Conservation (phyloP, 2,888 invertebrate species). For the Muscina levida region DNA sequence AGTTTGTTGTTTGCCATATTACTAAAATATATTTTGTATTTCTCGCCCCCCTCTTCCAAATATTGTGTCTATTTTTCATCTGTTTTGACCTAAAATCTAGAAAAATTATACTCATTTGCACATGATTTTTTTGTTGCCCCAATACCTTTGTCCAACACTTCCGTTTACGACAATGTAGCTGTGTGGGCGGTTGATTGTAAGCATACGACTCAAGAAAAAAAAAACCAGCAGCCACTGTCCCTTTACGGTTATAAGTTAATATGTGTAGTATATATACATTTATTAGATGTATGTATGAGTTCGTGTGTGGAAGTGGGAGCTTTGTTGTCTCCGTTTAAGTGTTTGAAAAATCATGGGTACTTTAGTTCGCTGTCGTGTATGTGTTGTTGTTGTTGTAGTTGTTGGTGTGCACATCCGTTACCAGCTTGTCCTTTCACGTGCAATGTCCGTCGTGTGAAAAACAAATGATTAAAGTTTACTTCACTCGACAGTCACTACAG, state of each 20-base stretch:
- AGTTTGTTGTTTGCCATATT: slow-evolving; percentile 4
- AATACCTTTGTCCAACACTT: slow-evolving; percentile 17
- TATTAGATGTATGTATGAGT: neutral
- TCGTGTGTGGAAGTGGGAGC: slow-evolving; percentile 6
- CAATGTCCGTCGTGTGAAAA: neutral
- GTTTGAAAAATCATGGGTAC: slow-evolving; percentile 46
- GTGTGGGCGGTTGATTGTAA: no score
- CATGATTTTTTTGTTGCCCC: slow-evolving; percentile 14
- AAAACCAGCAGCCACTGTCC: no score
- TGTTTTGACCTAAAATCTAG: slow-evolving; percentile 48
- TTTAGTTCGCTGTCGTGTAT: neutral
- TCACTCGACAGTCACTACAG: neutral
- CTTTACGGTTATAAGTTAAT: no score
- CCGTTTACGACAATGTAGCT: neutral
- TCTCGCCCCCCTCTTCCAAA: neutral
- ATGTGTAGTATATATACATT: neutral
- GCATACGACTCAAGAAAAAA: no score
- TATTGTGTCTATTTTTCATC: slow-evolving; percentile 40
- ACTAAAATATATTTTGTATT: neutral
- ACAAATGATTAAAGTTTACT: slow-evolving; percentile 34
- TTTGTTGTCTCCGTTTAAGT: slow-evolving; percentile 30
- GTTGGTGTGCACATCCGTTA: neutral
- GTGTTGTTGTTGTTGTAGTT: neutral
- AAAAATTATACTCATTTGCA: slow-evolving; percentile 47
- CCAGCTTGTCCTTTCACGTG: slow-evolving; percentile 26